phyloP scores from a whole-genome alignment of 2,888 invertebrate genomes.

The Harpalus rufipes region DNA sequence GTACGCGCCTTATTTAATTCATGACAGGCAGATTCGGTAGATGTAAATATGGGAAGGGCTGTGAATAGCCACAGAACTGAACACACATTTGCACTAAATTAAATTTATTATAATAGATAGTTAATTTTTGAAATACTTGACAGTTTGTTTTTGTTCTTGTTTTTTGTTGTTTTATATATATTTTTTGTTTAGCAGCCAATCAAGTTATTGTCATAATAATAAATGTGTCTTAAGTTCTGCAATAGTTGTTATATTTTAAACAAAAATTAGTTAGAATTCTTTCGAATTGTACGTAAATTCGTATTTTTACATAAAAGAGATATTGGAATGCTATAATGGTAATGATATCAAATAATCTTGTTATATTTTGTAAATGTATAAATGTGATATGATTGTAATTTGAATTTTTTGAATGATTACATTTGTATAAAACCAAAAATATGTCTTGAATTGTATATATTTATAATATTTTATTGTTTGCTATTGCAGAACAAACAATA shows the following conservation, averaged over 20 bases:
- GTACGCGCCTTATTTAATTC: slow-evolving; percentile 73
- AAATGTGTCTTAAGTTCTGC: not conserved
- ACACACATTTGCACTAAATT: not conserved
- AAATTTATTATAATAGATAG: not conserved
- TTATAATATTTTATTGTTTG: no score
- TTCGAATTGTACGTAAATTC: no score
- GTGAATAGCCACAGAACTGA: slow-evolving; percentile 17
- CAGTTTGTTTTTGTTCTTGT: not conserved
- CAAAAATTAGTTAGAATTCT: not conserved
- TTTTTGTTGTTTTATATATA: not conserved
- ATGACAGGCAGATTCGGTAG: slow-evolving; percentile 24
- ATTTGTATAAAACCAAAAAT: no score
- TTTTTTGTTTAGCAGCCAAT: not conserved
- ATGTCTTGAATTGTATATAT: no score
- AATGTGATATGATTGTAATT: no score
- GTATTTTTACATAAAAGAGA: no score
- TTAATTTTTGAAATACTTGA: not conserved
- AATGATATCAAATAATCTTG: no score
- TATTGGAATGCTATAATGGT: no score
- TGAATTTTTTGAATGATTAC: no score
- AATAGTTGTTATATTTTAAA: not conserved
- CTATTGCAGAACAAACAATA: no score
- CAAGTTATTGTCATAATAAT: not conserved
- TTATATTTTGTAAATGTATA: no score
- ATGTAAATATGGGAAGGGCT: slow-evolving; percentile 12